Evolutionary conservation across 2,797 vertebrate species (phyloP).

Genomic region (Sebastes oblongus): DNA sequence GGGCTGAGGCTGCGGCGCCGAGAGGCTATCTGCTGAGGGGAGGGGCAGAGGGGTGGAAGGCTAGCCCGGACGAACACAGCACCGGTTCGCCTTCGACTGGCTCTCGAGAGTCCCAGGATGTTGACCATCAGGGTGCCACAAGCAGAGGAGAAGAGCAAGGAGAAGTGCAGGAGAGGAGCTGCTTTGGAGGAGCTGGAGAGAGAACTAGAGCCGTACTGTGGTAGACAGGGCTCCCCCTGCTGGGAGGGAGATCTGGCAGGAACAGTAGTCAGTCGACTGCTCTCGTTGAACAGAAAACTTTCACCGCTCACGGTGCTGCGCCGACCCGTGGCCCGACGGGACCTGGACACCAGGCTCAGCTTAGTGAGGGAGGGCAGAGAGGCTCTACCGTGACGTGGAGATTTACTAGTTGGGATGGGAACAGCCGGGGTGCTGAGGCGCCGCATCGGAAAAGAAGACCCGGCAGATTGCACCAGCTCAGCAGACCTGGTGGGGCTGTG

Average conservation of each 20-base stretch:
- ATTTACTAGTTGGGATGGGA: constrained; percentile 51
- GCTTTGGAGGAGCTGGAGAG: constrained; percentile 61
- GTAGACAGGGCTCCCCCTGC: constrained; percentile 16
- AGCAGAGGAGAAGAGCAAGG: constrained; percentile 75
- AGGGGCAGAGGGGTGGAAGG: constrained; percentile 79
- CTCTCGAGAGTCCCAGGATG: constrained; percentile 77
- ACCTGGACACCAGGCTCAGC: constrained; percentile 74
- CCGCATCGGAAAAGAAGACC: constrained; percentile 50
- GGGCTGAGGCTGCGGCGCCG: constrained; percentile 77
- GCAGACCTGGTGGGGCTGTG: constrained; percentile 35
- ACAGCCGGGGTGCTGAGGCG: constrained; percentile 67
- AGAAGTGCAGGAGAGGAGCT: constrained; percentile 78
- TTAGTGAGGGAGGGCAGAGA: constrained; percentile 82
- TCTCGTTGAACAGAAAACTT: constrained; percentile 62
- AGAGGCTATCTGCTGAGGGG: constrained; percentile 64
- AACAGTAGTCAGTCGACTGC: constrained; percentile 47
- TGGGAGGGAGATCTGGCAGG: constrained; percentile 1
- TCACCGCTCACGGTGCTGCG: constrained; percentile 78
- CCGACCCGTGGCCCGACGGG: constrained; percentile 65
- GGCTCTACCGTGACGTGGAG: constrained; percentile 62
- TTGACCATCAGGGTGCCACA: constrained; percentile 75
- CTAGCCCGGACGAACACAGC: constrained; percentile 76
- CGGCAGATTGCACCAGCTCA: constrained; percentile 31
- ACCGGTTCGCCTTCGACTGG: constrained; percentile 70
- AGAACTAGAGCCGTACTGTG: constrained; percentile 62